Evolutionary conservation across 2,888 invertebrate genomes (phyloP).

Genomic region (Ormyrus pomaceus): DNA sequence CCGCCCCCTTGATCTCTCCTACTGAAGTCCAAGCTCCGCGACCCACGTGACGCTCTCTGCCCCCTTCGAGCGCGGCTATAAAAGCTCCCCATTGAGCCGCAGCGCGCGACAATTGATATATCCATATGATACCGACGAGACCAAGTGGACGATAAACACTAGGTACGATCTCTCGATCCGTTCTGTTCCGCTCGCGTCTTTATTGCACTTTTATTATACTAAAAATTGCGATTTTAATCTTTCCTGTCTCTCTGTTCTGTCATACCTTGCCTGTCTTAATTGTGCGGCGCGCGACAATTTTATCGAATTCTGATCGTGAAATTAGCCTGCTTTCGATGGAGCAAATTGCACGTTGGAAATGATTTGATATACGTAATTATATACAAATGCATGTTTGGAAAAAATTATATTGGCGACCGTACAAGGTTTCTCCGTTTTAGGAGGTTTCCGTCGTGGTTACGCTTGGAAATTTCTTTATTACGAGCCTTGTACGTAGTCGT

Average conservation of each 20-base stretch:
- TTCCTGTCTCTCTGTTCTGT: neutral
- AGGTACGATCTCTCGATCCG: slow-evolving; percentile 24
- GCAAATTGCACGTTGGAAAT: too few species aligned
- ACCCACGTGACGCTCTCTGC: slow-evolving; percentile 65
- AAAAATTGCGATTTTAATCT: neutral
- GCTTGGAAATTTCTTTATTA: too few species aligned
- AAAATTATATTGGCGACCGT: too few species aligned
- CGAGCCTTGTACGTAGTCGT: too few species aligned
- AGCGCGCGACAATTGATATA: slow-evolving; percentile 66
- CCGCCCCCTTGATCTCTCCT: slow-evolving; percentile 59
- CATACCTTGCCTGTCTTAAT: neutral
- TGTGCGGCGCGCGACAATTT: too few species aligned
- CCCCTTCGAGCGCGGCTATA: slow-evolving; percentile 62
- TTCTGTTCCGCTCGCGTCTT: neutral
- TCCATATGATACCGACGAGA: slow-evolving; percentile 61
- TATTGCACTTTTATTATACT: neutral
- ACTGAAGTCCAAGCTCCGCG: slow-evolving; percentile 64
- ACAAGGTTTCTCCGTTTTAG: too few species aligned
- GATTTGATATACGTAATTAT: too few species aligned
- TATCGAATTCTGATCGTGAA: too few species aligned
- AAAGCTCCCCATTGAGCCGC: slow-evolving; percentile 68
- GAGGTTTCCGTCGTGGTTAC: too few species aligned
- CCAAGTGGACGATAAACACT: slow-evolving; percentile 18
- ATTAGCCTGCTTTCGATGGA: too few species aligned
- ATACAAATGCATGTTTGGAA: too few species aligned